Base-by-base conservation (phyloP, 2,797 vertebrate genomes). In the Poecilia velifera region DNA sequence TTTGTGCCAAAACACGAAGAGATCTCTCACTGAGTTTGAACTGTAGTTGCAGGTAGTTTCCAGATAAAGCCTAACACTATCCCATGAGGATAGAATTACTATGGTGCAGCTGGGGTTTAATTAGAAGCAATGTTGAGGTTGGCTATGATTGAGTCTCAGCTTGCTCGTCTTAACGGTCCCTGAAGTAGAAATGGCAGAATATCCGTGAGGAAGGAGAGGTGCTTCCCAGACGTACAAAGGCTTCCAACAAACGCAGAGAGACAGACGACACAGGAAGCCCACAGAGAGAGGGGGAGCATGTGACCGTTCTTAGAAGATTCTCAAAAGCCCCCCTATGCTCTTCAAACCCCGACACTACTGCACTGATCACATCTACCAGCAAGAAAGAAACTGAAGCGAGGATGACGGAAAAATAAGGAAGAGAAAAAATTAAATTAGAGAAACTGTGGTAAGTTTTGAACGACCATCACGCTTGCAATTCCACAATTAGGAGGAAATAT, bases 331-430 rank as follows among this genome's bases (percentile, higher is more conserved):
- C 83, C 25, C 18, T 22, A 14, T 53, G 80, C 86, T 89, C 89
- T 87, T 93, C 91, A 84, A 90, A 88, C 85, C 83, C 81, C 70
- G 83, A 94, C 90, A 93, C 90, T 86, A 93, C 85, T 64, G 88
- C 88, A 93, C 81, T 90, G 91, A 93, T 88, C 91, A 91, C 87
- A 93, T 85, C 91, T 86, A 88, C 88, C 53, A 83, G 79, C 73
- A 25, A 76, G 66, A 82, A 79, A 82, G 82, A 89, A 77, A 90
- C 59, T 79, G 82, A 90, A 85, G 76, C 57, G 84, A 79, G 9
- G 14, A 83, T 74, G 79, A 83, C 78, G 78, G 74, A 74, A 76
- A 53, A 78, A 68, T 78, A 79, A 68, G 41, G 53, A 57, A 85
- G 86, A 87, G 86, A 76, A 82, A 74, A 86, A n/a, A 78, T 39